These are phyloP conservation scores for Dasysyrphus tricinctus DNA, from an alignment of 2,888 invertebrate genomes.

Conservation along the genomic window DNA sequence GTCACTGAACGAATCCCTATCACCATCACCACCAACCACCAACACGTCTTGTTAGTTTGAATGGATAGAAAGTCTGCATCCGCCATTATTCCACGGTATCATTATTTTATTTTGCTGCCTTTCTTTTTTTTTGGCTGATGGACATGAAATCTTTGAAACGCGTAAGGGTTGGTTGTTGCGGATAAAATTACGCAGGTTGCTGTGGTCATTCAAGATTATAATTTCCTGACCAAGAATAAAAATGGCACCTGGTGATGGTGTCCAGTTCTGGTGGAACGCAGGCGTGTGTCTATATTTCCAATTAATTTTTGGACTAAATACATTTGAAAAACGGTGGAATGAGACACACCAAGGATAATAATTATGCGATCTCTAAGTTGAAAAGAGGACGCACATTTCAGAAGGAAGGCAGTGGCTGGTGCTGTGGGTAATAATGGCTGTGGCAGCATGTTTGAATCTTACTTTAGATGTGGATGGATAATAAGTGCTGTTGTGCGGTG, in stretches of 20 bases:
- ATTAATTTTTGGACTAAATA: constrained; percentile 58
- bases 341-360: constrained; percentile 5
- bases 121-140: constrained; percentile 5
- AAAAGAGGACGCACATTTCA: constrained; percentile 30
- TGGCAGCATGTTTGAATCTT: constrained; percentile 25
- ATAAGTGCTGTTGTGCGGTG: background rate
- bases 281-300: constrained; percentile 68
- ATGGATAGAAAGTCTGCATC: constrained; percentile 69
- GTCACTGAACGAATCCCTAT: constrained; percentile 25
- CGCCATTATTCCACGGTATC: constrained; percentile 37
- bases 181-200: constrained; percentile 62
- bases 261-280: constrained; percentile 19
- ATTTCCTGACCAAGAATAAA: constrained; percentile 32
- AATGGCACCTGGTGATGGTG: constrained; percentile 56
- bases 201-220: constrained; percentile 62
- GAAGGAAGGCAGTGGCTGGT: background rate
- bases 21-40: constrained; percentile 37
- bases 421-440: background rate
- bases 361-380: constrained; percentile 47
- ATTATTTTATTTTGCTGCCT: constrained; percentile 28
- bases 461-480: background rate
- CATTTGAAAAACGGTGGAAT: constrained; percentile 52
- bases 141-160: constrained; percentile 63
- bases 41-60: constrained; percentile 51
- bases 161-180: constrained; percentile 33